Conservation (phyloP, 2,888 invertebrate genomes). For the Sisyra nigra region DNA sequence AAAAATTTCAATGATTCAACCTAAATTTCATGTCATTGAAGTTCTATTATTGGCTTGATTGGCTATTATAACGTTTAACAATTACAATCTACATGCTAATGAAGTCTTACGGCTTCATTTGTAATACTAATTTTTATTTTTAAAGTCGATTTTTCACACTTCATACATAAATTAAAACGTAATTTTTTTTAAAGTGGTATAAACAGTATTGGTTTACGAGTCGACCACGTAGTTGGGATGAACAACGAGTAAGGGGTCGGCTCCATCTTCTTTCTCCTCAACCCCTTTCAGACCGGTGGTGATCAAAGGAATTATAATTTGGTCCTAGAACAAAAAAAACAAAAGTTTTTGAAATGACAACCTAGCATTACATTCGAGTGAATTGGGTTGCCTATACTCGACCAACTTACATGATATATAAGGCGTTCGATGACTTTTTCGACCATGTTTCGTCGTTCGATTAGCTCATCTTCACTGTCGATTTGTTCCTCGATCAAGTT, state of each 20-base stretch:
- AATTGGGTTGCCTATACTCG: no score
- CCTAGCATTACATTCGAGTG: neutral
- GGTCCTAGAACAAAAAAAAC: slow-evolving; percentile 49
- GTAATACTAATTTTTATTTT: neutral
- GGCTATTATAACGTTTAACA: no score
- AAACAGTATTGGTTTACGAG: no score
- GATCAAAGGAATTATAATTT: slow-evolving; percentile 64
- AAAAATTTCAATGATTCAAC: no score
- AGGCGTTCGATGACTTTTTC: slow-evolving; percentile 90
- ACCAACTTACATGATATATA: slow-evolving; percentile 66
- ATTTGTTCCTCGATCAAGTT: slow-evolving; percentile 74
- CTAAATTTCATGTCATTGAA: no score
- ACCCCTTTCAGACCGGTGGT: slow-evolving; percentile 33
- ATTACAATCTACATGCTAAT: no score
- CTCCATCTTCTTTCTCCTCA: slow-evolving; percentile 39
- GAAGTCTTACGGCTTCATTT: no score
- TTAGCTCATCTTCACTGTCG: slow-evolving; percentile 78
- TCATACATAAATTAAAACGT: no score
- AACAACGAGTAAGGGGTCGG: slow-evolving; percentile 78
- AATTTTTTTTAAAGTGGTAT: no score
- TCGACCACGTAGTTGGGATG: slow-evolving; percentile 93
- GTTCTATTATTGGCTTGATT: no score
- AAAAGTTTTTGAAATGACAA: neutral
- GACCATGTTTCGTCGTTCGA: slow-evolving; percentile 74
- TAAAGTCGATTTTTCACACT: no score